These are phyloP conservation scores for Ypsolopha scabrella DNA, from an alignment of 2,888 invertebrate genomes.

Conservation along the genomic window DNA sequence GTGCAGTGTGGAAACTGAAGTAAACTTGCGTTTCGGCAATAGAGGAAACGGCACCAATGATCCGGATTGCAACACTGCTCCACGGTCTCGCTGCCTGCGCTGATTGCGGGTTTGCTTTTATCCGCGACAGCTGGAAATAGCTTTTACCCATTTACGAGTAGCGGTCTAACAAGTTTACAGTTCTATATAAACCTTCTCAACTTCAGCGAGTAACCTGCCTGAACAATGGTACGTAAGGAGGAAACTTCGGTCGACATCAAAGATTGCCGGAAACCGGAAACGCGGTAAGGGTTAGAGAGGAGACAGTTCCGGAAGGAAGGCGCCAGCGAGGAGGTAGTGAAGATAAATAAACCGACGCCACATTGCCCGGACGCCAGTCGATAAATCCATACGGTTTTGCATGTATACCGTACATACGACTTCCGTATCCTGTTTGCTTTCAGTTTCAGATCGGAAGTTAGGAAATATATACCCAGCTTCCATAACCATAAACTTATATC, in stretches of 20 bases:
- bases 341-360: slow-evolving; percentile 62
- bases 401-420: slow-evolving; percentile 51
- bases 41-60: slow-evolving; percentile 11
- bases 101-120: no score
- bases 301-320: slow-evolving; percentile 62
- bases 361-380: slow-evolving; percentile 57
- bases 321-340: slow-evolving; percentile 62
- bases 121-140: no score
- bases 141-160: no score
- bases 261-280: slow-evolving; percentile 64
- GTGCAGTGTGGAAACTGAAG: slow-evolving; percentile 8
- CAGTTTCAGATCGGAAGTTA: slow-evolving; percentile 9
- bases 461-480: not conserved
- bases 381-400: slow-evolving; percentile 64
- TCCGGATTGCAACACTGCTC: slow-evolving; percentile 10
- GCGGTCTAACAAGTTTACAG: no score
- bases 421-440: slow-evolving; percentile 64
- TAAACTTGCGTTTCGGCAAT: slow-evolving; percentile 11
- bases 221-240: slow-evolving; percentile 26
- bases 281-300: slow-evolving; percentile 66
- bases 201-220: slow-evolving; percentile 27
- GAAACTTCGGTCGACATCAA: slow-evolving; percentile 53
- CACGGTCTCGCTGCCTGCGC: no score
- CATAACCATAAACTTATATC: not conserved
- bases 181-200: no score